Percentiles rank a stretch among this genome's conserved stretches.
These are phyloP conservation scores for Umimayanthus kanabou DNA, from an alignment of 92 coral and sea anemone species.

Conservation along the genomic window DNA sequence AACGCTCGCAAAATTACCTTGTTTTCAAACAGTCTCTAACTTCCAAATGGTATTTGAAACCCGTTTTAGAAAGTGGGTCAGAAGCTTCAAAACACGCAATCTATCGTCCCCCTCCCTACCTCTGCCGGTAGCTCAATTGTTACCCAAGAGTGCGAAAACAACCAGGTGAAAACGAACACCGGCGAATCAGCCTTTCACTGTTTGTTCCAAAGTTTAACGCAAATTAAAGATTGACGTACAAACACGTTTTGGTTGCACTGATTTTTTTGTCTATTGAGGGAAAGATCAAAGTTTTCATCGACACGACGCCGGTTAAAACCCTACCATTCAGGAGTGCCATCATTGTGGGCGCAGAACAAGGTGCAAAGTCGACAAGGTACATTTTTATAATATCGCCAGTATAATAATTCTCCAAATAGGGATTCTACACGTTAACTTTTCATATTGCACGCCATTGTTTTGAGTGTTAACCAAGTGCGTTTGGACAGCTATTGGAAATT, in stretches of 20 bases:
- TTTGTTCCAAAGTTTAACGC: background rate
- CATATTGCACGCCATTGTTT: too few species aligned
- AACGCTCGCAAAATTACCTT: background rate
- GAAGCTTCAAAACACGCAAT: too few species aligned
- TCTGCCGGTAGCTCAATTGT: background rate
- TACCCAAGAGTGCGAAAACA: background rate
- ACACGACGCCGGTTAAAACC: background rate
- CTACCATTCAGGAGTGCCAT: background rate
- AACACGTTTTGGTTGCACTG: too few species aligned
- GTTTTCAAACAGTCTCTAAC: background rate
- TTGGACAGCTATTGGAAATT: too few species aligned
- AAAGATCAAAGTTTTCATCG: background rate
- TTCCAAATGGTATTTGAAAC: background rate
- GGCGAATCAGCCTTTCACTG: background rate
- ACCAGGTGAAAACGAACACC: background rate
- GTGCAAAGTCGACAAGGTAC: background rate
- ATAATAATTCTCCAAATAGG: background rate
- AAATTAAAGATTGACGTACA: background rate
- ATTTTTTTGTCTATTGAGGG: background rate
- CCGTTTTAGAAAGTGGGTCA: too few species aligned
- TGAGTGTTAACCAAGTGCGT: too few species aligned
- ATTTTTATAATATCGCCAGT: background rate
- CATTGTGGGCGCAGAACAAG: background rate
- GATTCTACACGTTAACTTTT: too few species aligned
- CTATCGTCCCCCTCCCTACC: background rate